phyloP scores from a whole-genome alignment of 64 coral and sea anemone species.

The Pocillopora verrucosa region DNA sequence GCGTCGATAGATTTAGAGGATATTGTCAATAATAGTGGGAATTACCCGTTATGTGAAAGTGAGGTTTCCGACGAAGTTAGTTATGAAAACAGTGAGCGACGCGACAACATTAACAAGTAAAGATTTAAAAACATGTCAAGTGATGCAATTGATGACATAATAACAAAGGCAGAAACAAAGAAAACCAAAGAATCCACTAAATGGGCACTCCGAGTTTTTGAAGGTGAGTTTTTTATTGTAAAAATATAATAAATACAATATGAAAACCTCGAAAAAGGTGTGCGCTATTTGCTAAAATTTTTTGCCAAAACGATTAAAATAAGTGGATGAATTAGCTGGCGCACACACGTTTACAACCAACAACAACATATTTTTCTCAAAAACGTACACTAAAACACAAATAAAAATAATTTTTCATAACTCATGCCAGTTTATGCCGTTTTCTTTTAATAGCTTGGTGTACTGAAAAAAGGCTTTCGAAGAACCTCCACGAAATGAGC shows the following conservation, averaged over 20 bases:
- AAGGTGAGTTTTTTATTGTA: constrained; percentile 14
- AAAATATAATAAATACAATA: neutral
- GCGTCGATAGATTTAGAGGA: too few relatives aligned
- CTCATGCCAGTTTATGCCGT: neutral
- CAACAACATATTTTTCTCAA: neutral
- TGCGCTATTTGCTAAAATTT: neutral
- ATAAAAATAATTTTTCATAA: neutral
- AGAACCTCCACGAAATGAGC: constrained; percentile 17
- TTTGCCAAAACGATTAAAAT: neutral
- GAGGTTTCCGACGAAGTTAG: neutral
- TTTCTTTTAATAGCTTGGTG: constrained; percentile 49
- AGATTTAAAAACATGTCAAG: constrained; percentile 19
- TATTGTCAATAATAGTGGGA: too few relatives aligned
- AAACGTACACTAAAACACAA: neutral
- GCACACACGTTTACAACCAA: neutral
- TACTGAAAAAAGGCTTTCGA: constrained; percentile 4
- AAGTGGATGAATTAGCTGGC: neutral
- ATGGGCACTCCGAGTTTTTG: constrained; percentile 16
- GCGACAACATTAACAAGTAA: neutral
- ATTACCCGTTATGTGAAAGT: too few relatives aligned
- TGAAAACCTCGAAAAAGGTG: neutral
- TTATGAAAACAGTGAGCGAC: constrained; percentile 1
- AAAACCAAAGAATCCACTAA: constrained; percentile 35
- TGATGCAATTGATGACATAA: constrained; percentile 1
- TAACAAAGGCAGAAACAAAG: constrained; percentile 6